Evolutionary conservation across 2,113 vertebrate genomes (phyloP).

Genomic region (Lepidothrix coronata): DNA sequence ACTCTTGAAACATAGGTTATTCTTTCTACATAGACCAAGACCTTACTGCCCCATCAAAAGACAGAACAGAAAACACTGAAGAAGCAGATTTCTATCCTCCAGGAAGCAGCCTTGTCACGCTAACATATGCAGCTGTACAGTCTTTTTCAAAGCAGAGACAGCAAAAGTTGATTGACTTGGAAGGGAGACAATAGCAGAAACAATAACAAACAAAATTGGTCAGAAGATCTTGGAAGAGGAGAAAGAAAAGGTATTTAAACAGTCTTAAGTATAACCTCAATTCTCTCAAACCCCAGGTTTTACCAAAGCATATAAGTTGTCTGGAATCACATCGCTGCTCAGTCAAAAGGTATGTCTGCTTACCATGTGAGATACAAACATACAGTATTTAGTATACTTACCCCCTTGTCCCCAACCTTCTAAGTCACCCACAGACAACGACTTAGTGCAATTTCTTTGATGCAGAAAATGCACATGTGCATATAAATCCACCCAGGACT

Average conservation of each 20-base stretch:
- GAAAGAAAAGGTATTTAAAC: neutral
- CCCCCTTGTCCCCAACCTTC: neutral
- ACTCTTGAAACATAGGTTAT: neutral
- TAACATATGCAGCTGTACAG: neutral
- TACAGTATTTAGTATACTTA: neutral
- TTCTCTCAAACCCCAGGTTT: neutral
- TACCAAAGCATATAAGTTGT: neutral
- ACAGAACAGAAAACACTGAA: neutral
- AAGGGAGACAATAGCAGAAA: neutral
- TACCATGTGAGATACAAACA: neutral
- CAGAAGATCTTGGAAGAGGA: neutral
- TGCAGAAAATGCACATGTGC: neutral
- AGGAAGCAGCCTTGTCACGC: neutral
- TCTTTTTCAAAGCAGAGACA: neutral
- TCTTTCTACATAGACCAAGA: neutral
- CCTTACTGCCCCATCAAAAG: neutral
- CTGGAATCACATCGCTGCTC: neutral
- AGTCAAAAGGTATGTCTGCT: neutral
- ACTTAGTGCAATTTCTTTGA: slow-evolving; percentile 22
- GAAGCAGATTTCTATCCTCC: neutral
- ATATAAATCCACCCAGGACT: slow-evolving; percentile 19
- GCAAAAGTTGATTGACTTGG: neutral
- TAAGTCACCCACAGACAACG: slow-evolving; percentile 19
- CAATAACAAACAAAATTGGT: neutral
- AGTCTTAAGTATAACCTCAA: neutral